Conservation (phyloP, 2,113 vertebrate species). For the Microcebus lehilahytsara region DNA sequence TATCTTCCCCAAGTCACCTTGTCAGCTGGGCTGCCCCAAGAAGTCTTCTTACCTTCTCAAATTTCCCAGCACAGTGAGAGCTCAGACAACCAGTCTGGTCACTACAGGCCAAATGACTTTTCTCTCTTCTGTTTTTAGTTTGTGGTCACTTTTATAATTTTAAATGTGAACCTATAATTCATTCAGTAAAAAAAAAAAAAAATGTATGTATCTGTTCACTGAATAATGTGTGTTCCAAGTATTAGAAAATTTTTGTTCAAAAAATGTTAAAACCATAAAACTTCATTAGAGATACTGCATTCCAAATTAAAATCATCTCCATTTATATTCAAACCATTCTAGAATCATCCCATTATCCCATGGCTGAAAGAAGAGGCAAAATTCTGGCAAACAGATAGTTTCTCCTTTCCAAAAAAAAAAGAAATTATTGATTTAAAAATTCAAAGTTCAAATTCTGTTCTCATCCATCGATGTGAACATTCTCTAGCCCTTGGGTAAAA, state of each 20-base stretch:
- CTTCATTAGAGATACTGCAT: not conserved
- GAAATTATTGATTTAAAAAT: not conserved
- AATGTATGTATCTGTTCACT: not conserved
- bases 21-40: not conserved
- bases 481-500: not conserved
- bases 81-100: not conserved
- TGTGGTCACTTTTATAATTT: not conserved
- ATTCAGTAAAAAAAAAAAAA: conserved; percentile 24
- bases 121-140: not conserved
- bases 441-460: conserved; percentile 32
- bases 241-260: not conserved
- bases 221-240: not conserved
- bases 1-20: not conserved
- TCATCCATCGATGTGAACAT: not conserved
- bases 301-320: conserved; percentile 35
- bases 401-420: not conserved
- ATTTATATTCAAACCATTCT: not conserved
- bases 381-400: not conserved
- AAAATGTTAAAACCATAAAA: not conserved
- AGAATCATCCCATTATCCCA: not conserved
- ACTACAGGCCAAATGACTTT: not conserved
- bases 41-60: not conserved
- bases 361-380: not conserved
- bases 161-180: not conserved
- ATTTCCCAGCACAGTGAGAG: not conserved